Evolutionary conservation across 2,797 vertebrate species (phyloP).

Genomic region (Schizothorax lantsangensis): DNA sequence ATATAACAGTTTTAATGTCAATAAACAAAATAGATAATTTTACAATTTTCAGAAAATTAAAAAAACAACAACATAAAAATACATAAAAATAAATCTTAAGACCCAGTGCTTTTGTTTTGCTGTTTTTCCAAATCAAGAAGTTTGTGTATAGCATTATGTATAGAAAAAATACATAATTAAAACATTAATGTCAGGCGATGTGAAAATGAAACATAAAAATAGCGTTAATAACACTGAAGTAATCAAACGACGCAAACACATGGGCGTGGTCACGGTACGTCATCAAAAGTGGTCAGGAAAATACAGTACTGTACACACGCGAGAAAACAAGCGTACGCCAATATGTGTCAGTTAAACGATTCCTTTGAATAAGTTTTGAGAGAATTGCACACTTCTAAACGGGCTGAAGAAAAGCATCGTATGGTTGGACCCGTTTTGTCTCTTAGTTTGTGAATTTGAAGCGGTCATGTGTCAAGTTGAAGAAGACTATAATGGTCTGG

Average conservation of each 20-base stretch:
- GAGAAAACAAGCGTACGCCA: not conserved
- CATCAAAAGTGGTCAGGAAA: constrained; percentile 51
- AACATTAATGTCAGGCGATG: not conserved
- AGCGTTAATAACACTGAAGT: not conserved
- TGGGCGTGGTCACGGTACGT: constrained; percentile 42
- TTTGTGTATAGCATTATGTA: not conserved
- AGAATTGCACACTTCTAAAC: not conserved
- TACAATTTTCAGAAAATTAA: too few relatives aligned
- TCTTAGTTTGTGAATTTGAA: not conserved
- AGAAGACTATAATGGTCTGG: constrained; percentile 68
- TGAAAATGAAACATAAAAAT: not conserved
- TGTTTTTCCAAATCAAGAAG: not conserved
- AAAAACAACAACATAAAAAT: not conserved
- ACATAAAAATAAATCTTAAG: not conserved
- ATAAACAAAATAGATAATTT: not conserved
- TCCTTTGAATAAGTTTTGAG: not conserved
- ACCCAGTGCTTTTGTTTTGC: not conserved
- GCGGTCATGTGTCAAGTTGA: constrained; percentile 77
- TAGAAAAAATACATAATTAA: not conserved
- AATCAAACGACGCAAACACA: not conserved
- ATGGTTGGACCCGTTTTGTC: not conserved
- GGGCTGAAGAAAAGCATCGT: not conserved
- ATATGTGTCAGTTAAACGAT: not conserved
- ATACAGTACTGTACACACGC: not conserved
- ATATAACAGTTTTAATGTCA: not conserved